A percentile compares a stretch with the other conserved stretches of the same genome.
Evolutionary conservation across 1,140 invertebrate genomes (phyloP).

Genomic region (Philotrypesis tridentata): DNA sequence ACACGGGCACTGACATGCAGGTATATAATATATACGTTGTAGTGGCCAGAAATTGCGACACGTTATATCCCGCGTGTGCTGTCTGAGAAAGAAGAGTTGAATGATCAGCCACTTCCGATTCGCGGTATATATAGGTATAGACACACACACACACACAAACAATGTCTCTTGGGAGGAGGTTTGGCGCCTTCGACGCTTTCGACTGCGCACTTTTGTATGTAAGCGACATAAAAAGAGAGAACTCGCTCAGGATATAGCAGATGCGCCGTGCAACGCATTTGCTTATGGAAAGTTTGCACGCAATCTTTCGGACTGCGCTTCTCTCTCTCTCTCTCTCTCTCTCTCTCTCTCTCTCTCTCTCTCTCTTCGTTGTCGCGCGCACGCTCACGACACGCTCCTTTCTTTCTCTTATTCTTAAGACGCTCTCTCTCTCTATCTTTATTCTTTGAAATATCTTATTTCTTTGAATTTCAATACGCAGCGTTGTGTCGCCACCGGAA

Average conservation of each 20-base stretch:
- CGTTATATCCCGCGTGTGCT: background rate
- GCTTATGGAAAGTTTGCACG: background rate
- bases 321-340: background rate
- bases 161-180: slow-evolving; percentile 23
- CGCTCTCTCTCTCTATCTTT: no score
- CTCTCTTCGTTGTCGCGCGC: background rate
- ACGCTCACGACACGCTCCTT: no score
- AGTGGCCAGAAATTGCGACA: slow-evolving; percentile 28
- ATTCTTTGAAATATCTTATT: no score
- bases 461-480: background rate
- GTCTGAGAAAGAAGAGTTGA: slow-evolving; percentile 39
- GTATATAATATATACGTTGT: no score
- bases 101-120: slow-evolving; percentile 47
- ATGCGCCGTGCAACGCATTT: slow-evolving; percentile 17
- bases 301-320: background rate
- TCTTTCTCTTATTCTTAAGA: no score
- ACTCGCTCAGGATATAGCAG: slow-evolving; percentile 28
- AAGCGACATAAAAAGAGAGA: background rate
- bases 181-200: slow-evolving; percentile 38
- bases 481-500: background rate
- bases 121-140: no score
- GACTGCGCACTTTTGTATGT: background rate
- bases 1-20: slow-evolving; percentile 24
- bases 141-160: no score
- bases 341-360: background rate